Percentiles rank a stretch among this genome's conserved stretches.
phyloP scores from a whole-genome alignment of 2,113 vertebrate genomes.

The Hipposideros armiger region DNA sequence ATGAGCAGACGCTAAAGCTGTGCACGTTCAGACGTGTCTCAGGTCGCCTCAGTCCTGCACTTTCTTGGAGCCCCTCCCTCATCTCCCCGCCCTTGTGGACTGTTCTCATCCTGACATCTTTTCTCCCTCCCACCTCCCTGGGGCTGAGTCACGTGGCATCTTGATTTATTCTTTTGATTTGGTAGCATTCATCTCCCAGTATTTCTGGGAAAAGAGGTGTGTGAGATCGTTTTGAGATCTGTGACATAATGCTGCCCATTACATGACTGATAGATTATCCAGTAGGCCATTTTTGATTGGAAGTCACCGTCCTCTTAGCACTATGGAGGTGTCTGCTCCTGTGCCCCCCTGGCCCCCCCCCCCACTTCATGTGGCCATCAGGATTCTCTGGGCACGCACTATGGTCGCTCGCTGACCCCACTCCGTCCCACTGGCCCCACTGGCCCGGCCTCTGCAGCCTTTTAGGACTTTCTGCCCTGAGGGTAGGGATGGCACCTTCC shows the following conservation, averaged over 20 bases:
- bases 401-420: too few relatives aligned
- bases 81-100: too few relatives aligned
- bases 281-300: background rate
- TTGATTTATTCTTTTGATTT: background rate
- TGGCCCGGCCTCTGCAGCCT: background rate
- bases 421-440: too few relatives aligned
- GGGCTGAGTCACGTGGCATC: background rate
- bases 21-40: accelerated
- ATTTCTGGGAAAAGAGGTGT: background rate
- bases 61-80: accelerated
- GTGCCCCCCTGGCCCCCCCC: background rate
- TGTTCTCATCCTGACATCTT: background rate
- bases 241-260: background rate
- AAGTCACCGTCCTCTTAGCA: background rate
- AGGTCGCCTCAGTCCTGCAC: accelerated
- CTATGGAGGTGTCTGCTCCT: too few relatives aligned
- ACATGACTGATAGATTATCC: background rate
- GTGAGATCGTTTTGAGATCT: background rate
- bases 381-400: too few relatives aligned
- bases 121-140: background rate
- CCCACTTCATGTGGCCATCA: too few relatives aligned
- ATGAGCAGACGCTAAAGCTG: background rate
- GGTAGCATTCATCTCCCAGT: background rate
- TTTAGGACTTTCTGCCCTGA: background rate
- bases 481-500: background rate